These are phyloP conservation scores for Pseudolycoriella hygida DNA, from an alignment of 2,888 invertebrate genomes.

Conservation along the genomic window DNA sequence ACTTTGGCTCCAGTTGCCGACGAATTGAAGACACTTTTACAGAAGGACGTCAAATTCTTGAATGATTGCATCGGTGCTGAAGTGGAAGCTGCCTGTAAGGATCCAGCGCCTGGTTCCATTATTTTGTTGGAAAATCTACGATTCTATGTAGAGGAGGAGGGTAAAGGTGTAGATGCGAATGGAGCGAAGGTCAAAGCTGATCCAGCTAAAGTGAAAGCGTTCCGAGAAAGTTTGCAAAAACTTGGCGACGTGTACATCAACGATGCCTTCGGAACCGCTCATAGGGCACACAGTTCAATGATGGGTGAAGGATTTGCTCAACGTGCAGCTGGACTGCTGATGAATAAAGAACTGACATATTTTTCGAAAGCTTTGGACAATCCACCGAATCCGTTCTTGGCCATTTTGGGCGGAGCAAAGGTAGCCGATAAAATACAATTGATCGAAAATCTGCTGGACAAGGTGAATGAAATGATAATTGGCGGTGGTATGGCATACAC, in stretches of 20 bases:
- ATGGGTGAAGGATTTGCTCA: constrained; percentile 86
- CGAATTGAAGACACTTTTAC: constrained; percentile 67
- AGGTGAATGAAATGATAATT: constrained; percentile 99
- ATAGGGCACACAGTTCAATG: constrained; percentile 83
- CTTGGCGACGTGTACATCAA: constrained; percentile 98
- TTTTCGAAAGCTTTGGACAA: constrained; percentile 95
- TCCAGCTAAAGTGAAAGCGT: constrained; percentile 65
- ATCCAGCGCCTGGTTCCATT: constrained; percentile 72
- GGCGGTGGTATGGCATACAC: constrained; percentile 99
- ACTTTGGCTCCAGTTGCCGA: constrained; percentile 85
- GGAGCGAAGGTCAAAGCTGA: constrained; percentile 92
- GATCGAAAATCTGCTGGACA: constrained; percentile 93
- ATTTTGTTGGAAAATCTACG: constrained; percentile 92
- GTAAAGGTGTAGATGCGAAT: constrained; percentile 79
- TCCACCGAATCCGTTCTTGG: constrained; percentile 91
- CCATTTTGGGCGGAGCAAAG: constrained; percentile 97
- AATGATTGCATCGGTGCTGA: constrained; percentile 85
- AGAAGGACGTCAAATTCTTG: constrained; percentile 56
- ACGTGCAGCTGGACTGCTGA: constrained; percentile 84
- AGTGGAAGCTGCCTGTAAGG: constrained; percentile 77
- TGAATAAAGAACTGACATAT: constrained; percentile 93
- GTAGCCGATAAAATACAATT: constrained; percentile 97
- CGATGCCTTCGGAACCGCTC: constrained; percentile 97
- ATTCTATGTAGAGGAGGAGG: constrained; percentile 95
- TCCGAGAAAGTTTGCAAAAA: constrained; percentile 76